Evolutionary conservation across 2,888 invertebrate genomes (phyloP).

Genomic region (Tipula vernalis): DNA sequence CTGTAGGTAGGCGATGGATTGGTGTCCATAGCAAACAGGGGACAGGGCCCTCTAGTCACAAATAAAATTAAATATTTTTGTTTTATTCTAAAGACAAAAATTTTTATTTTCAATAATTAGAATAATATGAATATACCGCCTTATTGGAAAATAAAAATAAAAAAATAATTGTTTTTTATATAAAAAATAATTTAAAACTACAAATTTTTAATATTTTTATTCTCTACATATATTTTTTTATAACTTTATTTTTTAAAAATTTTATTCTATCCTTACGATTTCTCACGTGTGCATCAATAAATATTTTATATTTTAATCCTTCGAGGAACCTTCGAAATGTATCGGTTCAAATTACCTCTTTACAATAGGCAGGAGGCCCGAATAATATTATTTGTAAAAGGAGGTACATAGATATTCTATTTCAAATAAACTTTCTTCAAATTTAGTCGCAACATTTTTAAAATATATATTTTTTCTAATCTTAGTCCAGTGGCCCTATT

Average conservation of each 20-base stretch:
- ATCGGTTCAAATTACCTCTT: neutral
- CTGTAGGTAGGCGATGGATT: no score
- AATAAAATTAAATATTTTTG: neutral
- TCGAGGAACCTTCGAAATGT: neutral
- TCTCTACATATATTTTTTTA: neutral
- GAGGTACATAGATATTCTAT: neutral
- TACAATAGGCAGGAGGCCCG: neutral
- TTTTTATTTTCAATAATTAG: neutral
- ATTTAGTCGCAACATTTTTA: neutral
- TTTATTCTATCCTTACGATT: neutral
- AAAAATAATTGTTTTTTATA: neutral
- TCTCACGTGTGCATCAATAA: neutral
- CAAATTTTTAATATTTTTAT: neutral
- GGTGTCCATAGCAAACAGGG: no score
- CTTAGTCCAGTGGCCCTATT: no score
- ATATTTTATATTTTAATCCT: neutral
- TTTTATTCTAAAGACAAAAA: neutral
- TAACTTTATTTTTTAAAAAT: neutral
- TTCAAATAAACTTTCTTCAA: neutral
- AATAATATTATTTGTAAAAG: neutral
- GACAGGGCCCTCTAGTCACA: neutral
- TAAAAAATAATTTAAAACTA: neutral
- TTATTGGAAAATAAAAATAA: neutral
- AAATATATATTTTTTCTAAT: neutral
- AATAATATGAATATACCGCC: neutral